Base-by-base conservation (phyloP, 2,797 vertebrate species). In the Eospalax fontanierii region DNA sequence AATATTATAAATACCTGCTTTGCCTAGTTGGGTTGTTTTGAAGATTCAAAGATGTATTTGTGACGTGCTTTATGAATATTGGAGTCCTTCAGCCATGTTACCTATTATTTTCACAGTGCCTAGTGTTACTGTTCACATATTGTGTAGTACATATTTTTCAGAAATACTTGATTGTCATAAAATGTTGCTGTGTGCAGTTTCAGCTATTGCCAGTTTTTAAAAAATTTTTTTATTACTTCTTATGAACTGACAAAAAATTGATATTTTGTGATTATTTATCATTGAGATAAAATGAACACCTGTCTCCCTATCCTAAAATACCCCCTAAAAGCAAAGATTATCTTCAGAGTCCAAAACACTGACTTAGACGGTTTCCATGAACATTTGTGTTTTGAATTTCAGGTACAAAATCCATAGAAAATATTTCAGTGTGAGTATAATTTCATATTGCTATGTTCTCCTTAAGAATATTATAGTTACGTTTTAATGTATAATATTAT, bases 201-300 rank as follows among this genome's bases (percentile, higher is more conserved):
- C 15, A 87, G 79, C 33, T 61, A 3, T 88, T 82, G 22, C 30
- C 19, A 50, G 26, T 66, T 86, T 90, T 78, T 26, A 46, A 46
- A 46, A n/a, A n/a, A n/a, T 66, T 80, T 73, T 65, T 57, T 65
- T 68, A 2, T 91, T 78, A 59, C 4, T 85, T 15, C 2, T 18
- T 68, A 8, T 35, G n/a, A 92, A 70, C 9, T 35, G 61, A 81
- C 54, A 78, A 63, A 35, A 66, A 85, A 28, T 68, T 40, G 10
- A 33, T 81, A 76, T 35, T 89, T 89, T 84, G 16, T 92, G 1
- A 68, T 88, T 80, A 61, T 71, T 81, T 82, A 15, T 50, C 2
- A 54, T 54, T 54, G 76, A 92, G 40, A 59, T 92, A 38, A 86
- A 90, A 76, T 91, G 35, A 84, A 15, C 38, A 59, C 65, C 70